Evolutionary conservation across 2,797 vertebrate species (phyloP).

Genomic region (Sebastes trivittatus): DNA sequence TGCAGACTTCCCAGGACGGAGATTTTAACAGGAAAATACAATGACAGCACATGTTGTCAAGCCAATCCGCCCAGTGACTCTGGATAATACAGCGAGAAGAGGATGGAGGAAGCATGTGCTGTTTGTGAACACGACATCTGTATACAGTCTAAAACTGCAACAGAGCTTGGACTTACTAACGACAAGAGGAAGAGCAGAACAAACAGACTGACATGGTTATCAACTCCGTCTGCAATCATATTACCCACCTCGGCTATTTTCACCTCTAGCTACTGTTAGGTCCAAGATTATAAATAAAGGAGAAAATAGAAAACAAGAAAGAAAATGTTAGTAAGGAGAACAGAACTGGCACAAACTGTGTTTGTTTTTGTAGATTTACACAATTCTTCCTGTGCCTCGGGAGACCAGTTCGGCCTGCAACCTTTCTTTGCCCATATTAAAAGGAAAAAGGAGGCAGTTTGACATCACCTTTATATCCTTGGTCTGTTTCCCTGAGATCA

Average conservation of each 20-base stretch:
- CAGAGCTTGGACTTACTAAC: conserved; percentile 64
- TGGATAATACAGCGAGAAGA: conserved; percentile 43
- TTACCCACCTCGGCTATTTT: conserved; percentile 87
- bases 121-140: conserved; percentile 50
- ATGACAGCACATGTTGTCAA: conserved; percentile 50
- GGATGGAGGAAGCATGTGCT: conserved; percentile 66
- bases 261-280: conserved; percentile 85
- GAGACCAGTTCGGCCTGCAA: conserved; percentile 15
- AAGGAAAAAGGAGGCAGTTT: conserved; percentile 21
- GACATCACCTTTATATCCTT: conserved; percentile 98
- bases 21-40: conserved; percentile 48
- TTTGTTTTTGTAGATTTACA: neutral
- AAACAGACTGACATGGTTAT: conserved; percentile 69
- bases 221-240: conserved; percentile 55
- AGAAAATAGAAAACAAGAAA: conserved; percentile 63
- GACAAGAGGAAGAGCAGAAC: conserved; percentile 67
- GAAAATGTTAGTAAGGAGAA: conserved; percentile 56
- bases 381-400: neutral
- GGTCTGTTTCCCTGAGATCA: conserved; percentile 99
- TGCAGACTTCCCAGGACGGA: conserved; percentile 46
- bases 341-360: conserved; percentile 19
- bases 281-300: conserved; percentile 71
- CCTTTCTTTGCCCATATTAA: conserved; percentile 21
- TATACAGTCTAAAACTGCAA: conserved; percentile 44
- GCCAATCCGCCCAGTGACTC: conserved; percentile 41